A percentile compares a stretch with the other conserved stretches of the same genome.
Conservation (phyloP, 2,113 vertebrate genomes). For the Cyanoramphus novaezelandiae region DNA sequence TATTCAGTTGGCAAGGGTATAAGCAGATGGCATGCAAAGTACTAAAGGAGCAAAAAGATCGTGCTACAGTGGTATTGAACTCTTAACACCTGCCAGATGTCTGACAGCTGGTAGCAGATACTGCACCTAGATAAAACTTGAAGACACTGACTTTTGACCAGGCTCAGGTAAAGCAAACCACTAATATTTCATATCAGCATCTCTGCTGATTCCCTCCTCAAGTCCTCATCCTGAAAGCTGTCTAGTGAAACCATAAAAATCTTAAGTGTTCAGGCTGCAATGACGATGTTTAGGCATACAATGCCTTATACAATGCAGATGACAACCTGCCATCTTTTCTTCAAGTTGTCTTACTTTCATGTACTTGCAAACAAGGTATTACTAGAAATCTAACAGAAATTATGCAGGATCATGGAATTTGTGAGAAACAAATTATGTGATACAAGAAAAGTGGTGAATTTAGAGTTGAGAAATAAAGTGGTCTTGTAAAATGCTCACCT, state of each 20-base stretch:
- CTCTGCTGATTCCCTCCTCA: not conserved
- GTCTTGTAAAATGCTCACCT: not conserved
- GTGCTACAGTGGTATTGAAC: rapidly evolving
- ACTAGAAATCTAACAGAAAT: not conserved
- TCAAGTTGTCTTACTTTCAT: too few species aligned
- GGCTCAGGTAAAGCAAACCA: not conserved
- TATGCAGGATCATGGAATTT: rapidly evolving
- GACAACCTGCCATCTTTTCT: not conserved
- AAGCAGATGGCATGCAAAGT: not conserved
- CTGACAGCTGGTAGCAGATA: not conserved
- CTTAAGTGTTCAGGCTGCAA: not conserved
- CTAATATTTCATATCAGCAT: not conserved
- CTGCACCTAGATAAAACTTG: too few species aligned
- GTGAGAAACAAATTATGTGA: not conserved
- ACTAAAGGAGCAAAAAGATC: not conserved
- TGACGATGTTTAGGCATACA: rapidly evolving
- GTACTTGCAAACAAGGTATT: not conserved
- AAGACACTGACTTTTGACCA: not conserved
- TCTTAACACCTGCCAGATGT: not conserved
- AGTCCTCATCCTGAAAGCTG: not conserved
- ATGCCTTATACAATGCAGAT: rapidly evolving
- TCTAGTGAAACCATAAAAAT: rapidly evolving
- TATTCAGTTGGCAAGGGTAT: not conserved
- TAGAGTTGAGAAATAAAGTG: not conserved
- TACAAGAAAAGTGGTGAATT: not conserved